Evolutionary conservation across 2,797 vertebrate genomes (phyloP).

Genomic region (Bufotes viridis): DNA sequence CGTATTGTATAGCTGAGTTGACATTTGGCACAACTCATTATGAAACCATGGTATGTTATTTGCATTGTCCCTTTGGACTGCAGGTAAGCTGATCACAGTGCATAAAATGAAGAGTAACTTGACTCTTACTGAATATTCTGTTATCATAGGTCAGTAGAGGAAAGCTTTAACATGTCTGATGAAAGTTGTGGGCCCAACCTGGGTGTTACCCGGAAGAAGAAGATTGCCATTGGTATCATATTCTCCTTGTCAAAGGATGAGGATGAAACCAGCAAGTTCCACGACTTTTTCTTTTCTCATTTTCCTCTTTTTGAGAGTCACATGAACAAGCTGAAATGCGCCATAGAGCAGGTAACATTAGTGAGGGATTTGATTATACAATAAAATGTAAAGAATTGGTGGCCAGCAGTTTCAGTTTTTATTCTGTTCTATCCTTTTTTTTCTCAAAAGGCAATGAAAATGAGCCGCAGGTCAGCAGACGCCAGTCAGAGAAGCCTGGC

Average conservation of each 20-base stretch:
- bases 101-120: too few relatives aligned
- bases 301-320: constrained; percentile 99
- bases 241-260: constrained; percentile 89
- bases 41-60: not conserved
- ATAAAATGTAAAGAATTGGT: not conserved
- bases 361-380: not conserved
- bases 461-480: constrained; percentile 94
- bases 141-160: constrained; percentile 90
- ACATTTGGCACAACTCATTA: not conserved
- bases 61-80: not conserved
- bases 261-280: constrained; percentile 92
- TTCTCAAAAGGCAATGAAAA: constrained; percentile 91
- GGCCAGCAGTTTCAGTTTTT: not conserved
- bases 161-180: constrained; percentile 99
- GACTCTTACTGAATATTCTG: not conserved
- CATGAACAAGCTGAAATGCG: constrained; percentile 98
- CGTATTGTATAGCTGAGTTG: not conserved
- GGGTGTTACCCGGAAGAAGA: constrained; percentile 92
- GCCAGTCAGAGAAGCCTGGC: constrained; percentile 92
- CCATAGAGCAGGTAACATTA: constrained; percentile 91
- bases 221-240: constrained; percentile 97
- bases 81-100: not conserved
- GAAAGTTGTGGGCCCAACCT: constrained; percentile 88
- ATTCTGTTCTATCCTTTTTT: not conserved
- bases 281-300: constrained; percentile 99